These are phyloP conservation scores for Chironomus riparius DNA, from an alignment of 2,888 invertebrate species.

Conservation along the genomic window DNA sequence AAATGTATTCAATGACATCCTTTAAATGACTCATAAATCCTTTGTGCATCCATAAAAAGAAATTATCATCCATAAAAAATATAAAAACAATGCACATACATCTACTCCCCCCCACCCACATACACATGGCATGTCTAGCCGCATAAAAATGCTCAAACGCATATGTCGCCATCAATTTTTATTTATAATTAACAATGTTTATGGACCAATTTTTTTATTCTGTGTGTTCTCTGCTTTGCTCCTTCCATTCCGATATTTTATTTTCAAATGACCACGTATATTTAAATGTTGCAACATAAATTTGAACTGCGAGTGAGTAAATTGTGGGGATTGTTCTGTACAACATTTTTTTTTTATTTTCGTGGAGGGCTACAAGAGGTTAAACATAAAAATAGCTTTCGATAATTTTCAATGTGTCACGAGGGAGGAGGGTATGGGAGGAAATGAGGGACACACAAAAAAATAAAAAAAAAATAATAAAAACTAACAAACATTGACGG, in stretches of 20 bases:
- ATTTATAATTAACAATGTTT: conserved; percentile 3
- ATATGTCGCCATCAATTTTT: background rate
- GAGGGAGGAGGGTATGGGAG: background rate
- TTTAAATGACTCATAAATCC: no score
- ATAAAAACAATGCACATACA: no score
- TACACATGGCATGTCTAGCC: background rate
- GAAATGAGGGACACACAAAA: background rate
- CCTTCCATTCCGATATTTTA: background rate
- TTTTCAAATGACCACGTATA: background rate
- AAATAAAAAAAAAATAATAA: background rate
- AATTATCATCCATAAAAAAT: no score
- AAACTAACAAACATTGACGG: conserved; percentile 1
- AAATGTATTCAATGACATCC: no score
- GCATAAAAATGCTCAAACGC: background rate
- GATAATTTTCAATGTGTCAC: no score
- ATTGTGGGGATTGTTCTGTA: no score
- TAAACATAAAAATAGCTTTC: no score
- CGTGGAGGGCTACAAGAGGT: no score
- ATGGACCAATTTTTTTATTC: background rate
- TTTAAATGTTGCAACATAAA: conserved; percentile 6
- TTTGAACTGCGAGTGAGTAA: background rate
- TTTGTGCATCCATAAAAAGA: no score
- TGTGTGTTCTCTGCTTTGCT: background rate
- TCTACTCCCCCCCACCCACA: no score
- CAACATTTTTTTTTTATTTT: no score